These are phyloP conservation scores for Brachyhypopomus occidentalis DNA, from an alignment of 2,113 vertebrate genomes.

Conservation along the genomic window DNA sequence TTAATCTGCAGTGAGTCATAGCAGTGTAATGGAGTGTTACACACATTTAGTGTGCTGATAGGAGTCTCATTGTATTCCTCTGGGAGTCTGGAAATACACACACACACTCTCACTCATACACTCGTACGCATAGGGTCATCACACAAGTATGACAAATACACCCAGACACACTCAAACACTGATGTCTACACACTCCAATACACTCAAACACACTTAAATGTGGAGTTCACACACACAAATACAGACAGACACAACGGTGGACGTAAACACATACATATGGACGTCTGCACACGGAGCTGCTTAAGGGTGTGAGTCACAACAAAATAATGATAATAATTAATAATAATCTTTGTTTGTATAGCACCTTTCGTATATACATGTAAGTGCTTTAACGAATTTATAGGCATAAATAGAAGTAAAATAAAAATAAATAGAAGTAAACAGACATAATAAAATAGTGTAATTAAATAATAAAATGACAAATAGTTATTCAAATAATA, in stretches of 20 bases:
- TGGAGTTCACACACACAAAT: conserved; percentile 19
- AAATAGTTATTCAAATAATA: too few relatives aligned
- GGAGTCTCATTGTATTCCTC: conserved; percentile 23
- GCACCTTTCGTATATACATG: too few relatives aligned
- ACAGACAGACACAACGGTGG: conserved; percentile 18
- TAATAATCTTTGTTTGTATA: too few relatives aligned
- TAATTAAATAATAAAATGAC: too few relatives aligned
- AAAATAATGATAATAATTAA: too few relatives aligned
- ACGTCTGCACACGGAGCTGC: too few relatives aligned
- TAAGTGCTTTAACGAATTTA: too few relatives aligned
- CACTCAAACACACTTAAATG: background rate
- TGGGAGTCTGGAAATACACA: conserved; percentile 25
- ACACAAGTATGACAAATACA: background rate
- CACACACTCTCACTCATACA: background rate
- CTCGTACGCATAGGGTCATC: background rate
- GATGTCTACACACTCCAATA: background rate
- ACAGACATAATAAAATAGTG: too few relatives aligned
- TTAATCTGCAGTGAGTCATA: conserved; percentile 10
- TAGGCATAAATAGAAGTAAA: too few relatives aligned
- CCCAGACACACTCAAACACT: background rate
- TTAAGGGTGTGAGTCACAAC: background rate
- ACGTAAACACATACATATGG: background rate
- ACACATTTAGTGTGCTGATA: conserved; percentile 11
- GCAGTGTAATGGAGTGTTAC: conserved; percentile 10
- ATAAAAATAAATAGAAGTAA: too few relatives aligned